These are phyloP conservation scores for Brenthis hecate DNA, from an alignment of 2,888 invertebrate genomes.

Conservation along the genomic window DNA sequence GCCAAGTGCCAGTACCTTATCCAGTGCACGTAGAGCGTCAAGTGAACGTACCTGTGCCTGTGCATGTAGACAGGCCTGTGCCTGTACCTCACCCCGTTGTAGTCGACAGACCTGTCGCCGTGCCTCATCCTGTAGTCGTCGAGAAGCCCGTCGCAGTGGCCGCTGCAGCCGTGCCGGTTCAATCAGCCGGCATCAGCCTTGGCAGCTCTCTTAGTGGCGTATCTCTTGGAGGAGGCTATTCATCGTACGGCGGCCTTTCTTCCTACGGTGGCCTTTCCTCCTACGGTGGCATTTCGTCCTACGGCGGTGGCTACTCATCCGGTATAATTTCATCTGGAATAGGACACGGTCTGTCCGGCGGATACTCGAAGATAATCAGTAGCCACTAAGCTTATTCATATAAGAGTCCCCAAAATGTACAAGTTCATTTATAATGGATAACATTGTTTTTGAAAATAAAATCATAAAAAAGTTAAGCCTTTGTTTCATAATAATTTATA, in stretches of 20 bases:
- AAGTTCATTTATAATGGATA: constrained; percentile 43
- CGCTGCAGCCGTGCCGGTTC: constrained; percentile 33
- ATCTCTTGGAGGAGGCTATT: constrained; percentile 18
- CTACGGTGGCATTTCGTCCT: constrained; percentile 13
- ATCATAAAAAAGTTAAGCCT: constrained; percentile 26
- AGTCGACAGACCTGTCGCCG: constrained; percentile 58
- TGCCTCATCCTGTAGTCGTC: constrained; percentile 65
- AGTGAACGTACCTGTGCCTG: constrained; percentile 83
- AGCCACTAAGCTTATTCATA: constrained; percentile 41
- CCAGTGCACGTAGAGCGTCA: constrained; percentile 82
- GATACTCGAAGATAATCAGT: constrained; percentile 41
- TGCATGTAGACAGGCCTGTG: constrained; percentile 80
- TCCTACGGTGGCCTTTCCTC: constrained; percentile 12
- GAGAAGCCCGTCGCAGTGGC: constrained; percentile 56
- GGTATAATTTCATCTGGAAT: constrained; percentile 25
- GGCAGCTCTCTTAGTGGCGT: constrained; percentile 14
- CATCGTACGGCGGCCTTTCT: constrained; percentile 9
- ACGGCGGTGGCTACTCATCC: constrained; percentile 22
- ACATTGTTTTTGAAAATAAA: constrained; percentile 33
- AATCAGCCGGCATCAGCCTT: constrained; percentile 22
- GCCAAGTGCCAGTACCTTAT: constrained; percentile 74
- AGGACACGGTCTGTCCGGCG: constrained; percentile 25
- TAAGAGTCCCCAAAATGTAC: constrained; percentile 38
- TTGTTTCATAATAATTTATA: constrained; percentile 23
- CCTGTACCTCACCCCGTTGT: constrained; percentile 55